Conservation (phyloP, 1,140 invertebrate genomes). For the Drosophila quadrilineata region DNA sequence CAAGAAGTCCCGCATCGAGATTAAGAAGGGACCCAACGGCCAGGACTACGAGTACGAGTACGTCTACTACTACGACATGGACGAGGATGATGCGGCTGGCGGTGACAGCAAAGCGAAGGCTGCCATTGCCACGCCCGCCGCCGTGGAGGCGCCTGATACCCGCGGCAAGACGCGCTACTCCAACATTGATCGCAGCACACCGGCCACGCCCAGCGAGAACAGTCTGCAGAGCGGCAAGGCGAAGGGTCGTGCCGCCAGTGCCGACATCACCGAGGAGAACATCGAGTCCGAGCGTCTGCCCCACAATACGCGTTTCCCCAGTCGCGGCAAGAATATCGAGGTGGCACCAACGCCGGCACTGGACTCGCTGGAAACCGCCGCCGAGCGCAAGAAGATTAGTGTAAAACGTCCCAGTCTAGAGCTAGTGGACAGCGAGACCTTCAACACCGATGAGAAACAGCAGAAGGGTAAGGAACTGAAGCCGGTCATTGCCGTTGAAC, state of each 20-base stretch:
- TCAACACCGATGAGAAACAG: slow-evolving; percentile 87
- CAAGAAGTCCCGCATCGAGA: slow-evolving; percentile 87
- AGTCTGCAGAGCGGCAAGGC: slow-evolving; percentile 84
- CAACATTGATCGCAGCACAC: slow-evolving; percentile 85
- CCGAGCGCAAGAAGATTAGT: slow-evolving; percentile 81
- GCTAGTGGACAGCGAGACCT: slow-evolving; percentile 89
- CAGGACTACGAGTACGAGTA: slow-evolving; percentile 96
- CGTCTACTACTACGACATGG: slow-evolving; percentile 94
- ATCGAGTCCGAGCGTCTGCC: slow-evolving; percentile 87
- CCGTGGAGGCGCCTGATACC: slow-evolving; percentile 33
- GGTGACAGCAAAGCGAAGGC: slow-evolving; percentile 73
- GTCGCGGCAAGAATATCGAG: slow-evolving; percentile 83
- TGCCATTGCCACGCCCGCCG: slow-evolving; percentile 36
- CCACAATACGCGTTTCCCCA: slow-evolving; percentile 89
- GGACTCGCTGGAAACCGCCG: slow-evolving; percentile 79
- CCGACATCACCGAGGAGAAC: slow-evolving; percentile 78
- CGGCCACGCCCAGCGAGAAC: slow-evolving; percentile 80
- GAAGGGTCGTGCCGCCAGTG: slow-evolving; percentile 72
- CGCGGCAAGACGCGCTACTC: slow-evolving; percentile 85
- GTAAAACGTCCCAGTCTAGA: slow-evolving; percentile 86
- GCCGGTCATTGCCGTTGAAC: slow-evolving; percentile 61
- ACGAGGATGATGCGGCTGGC: slow-evolving; percentile 90
- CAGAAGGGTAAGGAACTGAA: slow-evolving; percentile 74
- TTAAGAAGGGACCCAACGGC: slow-evolving; percentile 94
- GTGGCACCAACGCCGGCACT: slow-evolving; percentile 67